These are phyloP conservation scores for Dasypogon diadema DNA, from an alignment of 2,888 invertebrate genomes.

Conservation along the genomic window DNA sequence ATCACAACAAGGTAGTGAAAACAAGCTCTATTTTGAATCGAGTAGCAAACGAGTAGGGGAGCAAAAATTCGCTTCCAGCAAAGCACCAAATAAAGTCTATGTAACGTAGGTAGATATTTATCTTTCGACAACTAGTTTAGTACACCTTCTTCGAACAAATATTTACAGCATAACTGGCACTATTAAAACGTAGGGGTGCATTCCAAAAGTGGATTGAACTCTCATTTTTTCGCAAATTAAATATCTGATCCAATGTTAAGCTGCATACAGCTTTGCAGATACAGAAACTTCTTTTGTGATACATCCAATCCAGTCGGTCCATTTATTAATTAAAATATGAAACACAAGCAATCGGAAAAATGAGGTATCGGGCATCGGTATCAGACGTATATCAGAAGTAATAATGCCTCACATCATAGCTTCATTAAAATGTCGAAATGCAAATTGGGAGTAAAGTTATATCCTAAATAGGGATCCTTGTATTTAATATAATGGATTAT, in stretches of 20 bases:
- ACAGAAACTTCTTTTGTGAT: background rate
- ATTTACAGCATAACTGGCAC: background rate
- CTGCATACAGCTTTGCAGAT: background rate
- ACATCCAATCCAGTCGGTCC: constrained; percentile 23
- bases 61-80: too few relatives aligned
- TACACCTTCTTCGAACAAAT: too few relatives aligned
- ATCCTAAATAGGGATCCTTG: constrained; percentile 14
- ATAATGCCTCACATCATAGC: background rate
- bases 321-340: constrained; percentile 50
- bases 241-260: background rate
- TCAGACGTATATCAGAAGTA: constrained; percentile 2
- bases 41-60: too few relatives aligned
- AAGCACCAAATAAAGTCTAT: too few relatives aligned
- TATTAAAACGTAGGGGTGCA: background rate
- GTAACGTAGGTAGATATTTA: too few relatives aligned
- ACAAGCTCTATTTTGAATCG: too few relatives aligned
- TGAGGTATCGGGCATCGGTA: constrained; percentile 23
- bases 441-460: constrained; percentile 30
- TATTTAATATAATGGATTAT: constrained; percentile 30
- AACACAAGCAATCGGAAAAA: constrained; percentile 35
- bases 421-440: constrained; percentile 42
- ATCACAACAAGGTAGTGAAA: too few relatives aligned
- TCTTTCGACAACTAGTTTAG: too few relatives aligned
- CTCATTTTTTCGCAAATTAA: constrained; percentile 24
- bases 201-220: background rate